Base-by-base conservation (phyloP, 2,888 invertebrate species). In the Leistus spinibarbis region DNA sequence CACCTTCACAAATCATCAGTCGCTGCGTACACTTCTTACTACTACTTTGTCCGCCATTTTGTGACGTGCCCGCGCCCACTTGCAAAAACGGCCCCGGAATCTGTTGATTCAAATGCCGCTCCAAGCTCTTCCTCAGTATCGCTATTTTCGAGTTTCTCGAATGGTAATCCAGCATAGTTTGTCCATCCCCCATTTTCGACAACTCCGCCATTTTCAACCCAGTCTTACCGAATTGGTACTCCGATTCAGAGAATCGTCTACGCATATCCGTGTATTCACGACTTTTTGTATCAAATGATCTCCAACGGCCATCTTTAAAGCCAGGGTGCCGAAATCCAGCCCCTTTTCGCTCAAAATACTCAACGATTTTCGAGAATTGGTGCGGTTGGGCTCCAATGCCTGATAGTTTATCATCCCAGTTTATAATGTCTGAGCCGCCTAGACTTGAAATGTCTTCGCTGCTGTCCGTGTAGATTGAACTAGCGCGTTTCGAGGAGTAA, bases 401-500 rank as follows among this genome's bases (percentile, higher is more conserved):
- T 69, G 88, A 88, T 23, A 91, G 87, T 60, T 91, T 87, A 77
- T 92, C 92, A 81, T 92, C 93, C 89, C 91, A 90, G 81, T 89
- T 90, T 81, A 92, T 84, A 13, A 90, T 89, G 84, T 94, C 94
- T 0, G 93, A 93, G 76, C 93, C 93, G 0, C 92, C 91, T 71
- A 95, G 87, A 82, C 93, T 94, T 54, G 94, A 94, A 69, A 94
- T 91, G 85, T 95, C 95, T 84, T 95, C 95, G 60, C 93, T 94
- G 82, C 94, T 94, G 84, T 95, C 95, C 0, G 95, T 95, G 86
- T 94, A 95, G 74, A 94, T 93, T 79, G 94, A 94, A 71, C 93
- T 92, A 54, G 94, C 91, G 77, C 92, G 89, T 83, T 91, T 91
- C 81, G 90, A 89, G 16, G 87, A 82, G 74, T 89, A 88, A 56